Evolutionary conservation across 2,113 vertebrate genomes (phyloP), one percentile per base, ranked within the genome.

Genomic region (Anser cygnoides): DNA sequence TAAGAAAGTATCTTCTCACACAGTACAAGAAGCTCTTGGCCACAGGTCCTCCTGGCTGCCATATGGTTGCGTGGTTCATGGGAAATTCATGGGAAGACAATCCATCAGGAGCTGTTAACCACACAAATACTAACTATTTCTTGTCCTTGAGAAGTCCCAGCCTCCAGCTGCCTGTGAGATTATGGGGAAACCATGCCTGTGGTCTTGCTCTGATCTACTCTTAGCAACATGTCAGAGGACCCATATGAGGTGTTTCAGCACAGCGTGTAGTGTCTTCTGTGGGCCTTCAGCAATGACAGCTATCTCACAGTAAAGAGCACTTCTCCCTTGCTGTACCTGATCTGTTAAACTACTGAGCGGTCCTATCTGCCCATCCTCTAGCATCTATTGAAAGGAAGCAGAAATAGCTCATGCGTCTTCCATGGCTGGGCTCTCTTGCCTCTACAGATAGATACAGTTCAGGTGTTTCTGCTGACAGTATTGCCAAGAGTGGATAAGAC

Each of bases 41-140:
- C 79, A 84, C 10, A 63, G 80, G 84, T 93, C 57, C 33, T 92
- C 37, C 84, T 89, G 94, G 71, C 54, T 95, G 58, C 91, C 92
- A n/a, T 82, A 93, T 89, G 94, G 61, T 89, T 76, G 18, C 43
- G 28, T 57, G 43, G 59, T 89, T 93, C 6, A n/a, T 89, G 87
- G 92, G 80, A 87, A 84, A 87, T 82, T 87, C 77, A 79, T 84
- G 66, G 84, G 39, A 92, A 61, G 35, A 84, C 89, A 91, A 79
- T 41, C 89, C 59, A 10, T 44, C 26, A 6, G 73, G 68, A 78
- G 62, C 70, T 90, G 7, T 66, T 92, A 95, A 74, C 7, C 37
- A 46, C n/a, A 57, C 68, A 44, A 65, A 46, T 29, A 19, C 15
- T 43, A 25, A 19, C 15, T 43, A 25, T 20, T 18, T 68, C 6